A percentile compares a stretch with the other conserved stretches of the same genome.
Conservation (phyloP, 2,113 vertebrate species). For the Chaenocephalus aceratus region DNA sequence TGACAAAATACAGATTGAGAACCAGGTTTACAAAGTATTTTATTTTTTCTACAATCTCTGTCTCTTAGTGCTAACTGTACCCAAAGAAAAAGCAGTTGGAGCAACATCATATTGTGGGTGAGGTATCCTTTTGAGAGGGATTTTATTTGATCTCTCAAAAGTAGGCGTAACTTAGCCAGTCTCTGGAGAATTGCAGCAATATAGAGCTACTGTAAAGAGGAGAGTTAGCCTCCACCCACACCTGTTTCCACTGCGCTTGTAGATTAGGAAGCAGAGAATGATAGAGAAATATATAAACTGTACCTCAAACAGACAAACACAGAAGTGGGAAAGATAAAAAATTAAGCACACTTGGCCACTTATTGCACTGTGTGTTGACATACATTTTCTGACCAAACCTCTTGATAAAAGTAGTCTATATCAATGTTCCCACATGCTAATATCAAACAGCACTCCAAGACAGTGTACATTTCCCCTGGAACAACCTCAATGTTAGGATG, state of each 20-base stretch:
- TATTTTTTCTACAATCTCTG: background rate
- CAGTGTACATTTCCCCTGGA: background rate
- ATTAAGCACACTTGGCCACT: background rate
- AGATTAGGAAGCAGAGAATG: background rate
- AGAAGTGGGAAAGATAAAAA: background rate
- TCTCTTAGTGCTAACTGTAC: background rate
- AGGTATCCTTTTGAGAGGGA: background rate
- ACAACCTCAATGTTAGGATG: background rate
- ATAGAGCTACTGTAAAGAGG: background rate
- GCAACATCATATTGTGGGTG: background rate
- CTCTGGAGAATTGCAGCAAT: background rate
- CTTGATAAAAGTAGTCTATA: background rate
- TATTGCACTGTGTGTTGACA: background rate
- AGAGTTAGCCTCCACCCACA: background rate
- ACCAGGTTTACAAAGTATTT: background rate
- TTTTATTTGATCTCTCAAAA: conserved; percentile 13
- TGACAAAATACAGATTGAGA: background rate
- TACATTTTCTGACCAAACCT: background rate
- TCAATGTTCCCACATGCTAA: background rate
- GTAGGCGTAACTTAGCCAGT: background rate
- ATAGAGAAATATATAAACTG: background rate
- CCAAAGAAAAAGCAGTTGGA: background rate
- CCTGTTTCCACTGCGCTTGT: background rate
- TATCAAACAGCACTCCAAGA: background rate
- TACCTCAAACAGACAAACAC: background rate